Evolutionary conservation across 2,888 invertebrate species (phyloP).

Genomic region (Germaria angustata): DNA sequence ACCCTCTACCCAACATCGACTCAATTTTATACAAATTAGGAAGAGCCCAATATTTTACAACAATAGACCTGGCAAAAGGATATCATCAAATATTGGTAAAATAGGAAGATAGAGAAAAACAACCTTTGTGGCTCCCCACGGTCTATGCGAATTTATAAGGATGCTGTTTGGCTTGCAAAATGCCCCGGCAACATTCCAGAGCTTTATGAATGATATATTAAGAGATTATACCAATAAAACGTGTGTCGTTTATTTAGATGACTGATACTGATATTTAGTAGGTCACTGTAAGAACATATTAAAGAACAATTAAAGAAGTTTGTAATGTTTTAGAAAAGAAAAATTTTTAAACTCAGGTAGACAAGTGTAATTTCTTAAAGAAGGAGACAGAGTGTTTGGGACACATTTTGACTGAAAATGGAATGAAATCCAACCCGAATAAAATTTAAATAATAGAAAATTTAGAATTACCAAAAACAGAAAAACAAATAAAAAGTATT

Average conservation of each 20-base stretch:
- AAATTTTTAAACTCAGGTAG: not conserved
- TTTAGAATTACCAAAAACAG: not conserved
- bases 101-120: slow-evolving; percentile 1
- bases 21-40: not conserved
- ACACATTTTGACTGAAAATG: not conserved
- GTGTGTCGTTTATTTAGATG: not conserved
- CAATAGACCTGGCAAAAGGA: not conserved
- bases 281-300: not conserved
- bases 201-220: not conserved
- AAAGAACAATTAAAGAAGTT: not conserved
- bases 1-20: not conserved
- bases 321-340: not conserved
- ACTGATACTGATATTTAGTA: slow-evolving; percentile 10
- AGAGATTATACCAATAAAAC: not conserved
- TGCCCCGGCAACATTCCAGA: slow-evolving; percentile 38
- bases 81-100: not conserved
- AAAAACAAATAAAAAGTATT: not conserved
- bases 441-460: not conserved
- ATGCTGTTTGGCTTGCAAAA: slow-evolving; percentile 50
- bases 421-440: not conserved
- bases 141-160: slow-evolving; percentile 34
- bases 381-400: no score
- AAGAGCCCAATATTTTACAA: not conserved
- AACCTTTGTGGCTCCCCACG: slow-evolving; percentile 15
- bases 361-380: no score